Conservation (phyloP, 2,797 vertebrate species). For the Typhlichthys subterraneus region DNA sequence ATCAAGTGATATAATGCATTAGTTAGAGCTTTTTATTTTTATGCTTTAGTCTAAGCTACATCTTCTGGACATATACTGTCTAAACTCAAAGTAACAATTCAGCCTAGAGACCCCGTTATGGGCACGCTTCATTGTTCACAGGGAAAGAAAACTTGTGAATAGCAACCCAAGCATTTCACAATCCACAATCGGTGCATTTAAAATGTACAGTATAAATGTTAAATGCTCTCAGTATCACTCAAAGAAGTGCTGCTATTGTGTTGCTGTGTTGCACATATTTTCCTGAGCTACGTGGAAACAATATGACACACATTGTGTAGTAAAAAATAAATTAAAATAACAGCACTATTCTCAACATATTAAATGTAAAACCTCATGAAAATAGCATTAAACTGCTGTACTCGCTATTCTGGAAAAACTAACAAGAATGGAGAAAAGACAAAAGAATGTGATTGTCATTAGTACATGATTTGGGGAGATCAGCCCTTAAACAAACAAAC, state of each 20-base stretch:
- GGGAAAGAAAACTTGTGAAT: constrained; percentile 8
- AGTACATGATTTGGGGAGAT: constrained; percentile 34
- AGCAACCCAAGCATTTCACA: constrained; percentile 23
- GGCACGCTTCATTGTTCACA: constrained; percentile 6
- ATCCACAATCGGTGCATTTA: constrained; percentile 42
- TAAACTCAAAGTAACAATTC: constrained; percentile 47
- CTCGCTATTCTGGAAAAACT: constrained; percentile 26
- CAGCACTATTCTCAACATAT: background rate
- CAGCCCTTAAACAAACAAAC: background rate
- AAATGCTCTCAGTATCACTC: constrained; percentile 36
- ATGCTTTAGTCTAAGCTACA: constrained; percentile 26
- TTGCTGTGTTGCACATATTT: constrained; percentile 43
- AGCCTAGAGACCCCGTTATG: constrained; percentile 35
- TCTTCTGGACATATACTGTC: constrained; percentile 37
- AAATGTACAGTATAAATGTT: constrained; percentile 35
- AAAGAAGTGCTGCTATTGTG: constrained; percentile 41
- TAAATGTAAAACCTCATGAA: background rate
- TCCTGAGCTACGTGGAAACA: constrained; percentile 56
- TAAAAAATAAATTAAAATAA: background rate
- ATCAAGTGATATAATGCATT: constrained; percentile 57
- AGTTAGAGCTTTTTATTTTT: constrained; percentile 32
- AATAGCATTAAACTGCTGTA: background rate
- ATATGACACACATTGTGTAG: constrained; percentile 33
- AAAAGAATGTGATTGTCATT: constrained; percentile 63
- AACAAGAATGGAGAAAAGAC: constrained; percentile 32